Evolutionary conservation across 1,140 invertebrate species (phyloP).

Genomic region (Drosophila bocki): DNA sequence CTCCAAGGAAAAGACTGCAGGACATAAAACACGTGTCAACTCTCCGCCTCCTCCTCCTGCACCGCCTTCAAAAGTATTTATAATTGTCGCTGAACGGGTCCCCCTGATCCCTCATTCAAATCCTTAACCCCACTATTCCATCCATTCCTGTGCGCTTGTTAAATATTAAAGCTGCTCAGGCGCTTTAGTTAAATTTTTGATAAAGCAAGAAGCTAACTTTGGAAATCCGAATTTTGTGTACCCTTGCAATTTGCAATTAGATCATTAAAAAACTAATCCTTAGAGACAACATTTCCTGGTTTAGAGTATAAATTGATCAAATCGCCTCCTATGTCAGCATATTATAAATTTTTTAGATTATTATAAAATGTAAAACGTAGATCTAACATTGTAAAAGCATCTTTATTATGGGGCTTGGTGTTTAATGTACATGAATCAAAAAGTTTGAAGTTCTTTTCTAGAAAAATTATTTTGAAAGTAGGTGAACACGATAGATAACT

Average conservation of each 20-base stretch:
- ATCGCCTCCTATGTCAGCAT: too few relatives aligned
- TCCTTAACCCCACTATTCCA: conserved; percentile 7
- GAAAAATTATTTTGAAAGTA: too few relatives aligned
- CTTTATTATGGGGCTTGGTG: too few relatives aligned
- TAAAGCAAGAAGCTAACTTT: conserved; percentile 16
- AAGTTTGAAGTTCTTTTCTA: too few relatives aligned
- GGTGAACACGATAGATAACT: too few relatives aligned
- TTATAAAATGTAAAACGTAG: not conserved
- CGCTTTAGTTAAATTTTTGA: conserved; percentile 66
- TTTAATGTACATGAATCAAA: too few relatives aligned
- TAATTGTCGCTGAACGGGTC: conserved; percentile 41
- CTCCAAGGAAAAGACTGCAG: conserved; percentile 9
- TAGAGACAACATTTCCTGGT: too few relatives aligned
- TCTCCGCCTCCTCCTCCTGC: not conserved
- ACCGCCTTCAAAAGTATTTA: conserved; percentile 22
- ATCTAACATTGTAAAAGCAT: too few relatives aligned
- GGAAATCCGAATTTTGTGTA: not conserved
- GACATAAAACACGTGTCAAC: conserved; percentile 5
- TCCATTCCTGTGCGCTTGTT: conserved; percentile 18
- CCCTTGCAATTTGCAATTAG: not conserved
- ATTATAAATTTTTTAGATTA: too few relatives aligned
- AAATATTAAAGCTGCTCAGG: conserved; percentile 59
- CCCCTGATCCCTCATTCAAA: not conserved
- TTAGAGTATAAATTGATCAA: too few relatives aligned
- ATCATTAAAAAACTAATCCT: too few relatives aligned